phyloP scores from a whole-genome alignment of 2,888 invertebrate species.

The Cryptus viduatorius region DNA sequence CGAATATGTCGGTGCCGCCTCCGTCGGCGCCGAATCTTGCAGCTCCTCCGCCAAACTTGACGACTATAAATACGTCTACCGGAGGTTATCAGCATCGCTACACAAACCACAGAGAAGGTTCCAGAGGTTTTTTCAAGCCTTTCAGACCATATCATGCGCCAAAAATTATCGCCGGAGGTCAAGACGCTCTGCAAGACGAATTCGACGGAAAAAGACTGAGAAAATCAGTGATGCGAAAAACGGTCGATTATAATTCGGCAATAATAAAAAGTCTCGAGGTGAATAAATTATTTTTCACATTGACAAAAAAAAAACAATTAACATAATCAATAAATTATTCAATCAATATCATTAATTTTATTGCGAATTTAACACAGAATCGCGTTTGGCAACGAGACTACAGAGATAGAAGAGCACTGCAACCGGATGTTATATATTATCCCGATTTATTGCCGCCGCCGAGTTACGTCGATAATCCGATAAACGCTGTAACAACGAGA shows the following conservation, averaged over 20 bases:
- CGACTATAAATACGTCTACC: constrained; percentile 81
- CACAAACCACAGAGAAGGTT: constrained; percentile 81
- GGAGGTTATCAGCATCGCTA: constrained; percentile 80
- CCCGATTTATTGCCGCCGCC: constrained; percentile 97
- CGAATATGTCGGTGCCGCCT: constrained; percentile 85
- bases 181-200: constrained; percentile 89
- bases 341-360: neutral
- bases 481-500: constrained; percentile 97
- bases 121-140: constrained; percentile 85
- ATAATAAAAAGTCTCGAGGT: constrained; percentile 97
- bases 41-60: constrained; percentile 83
- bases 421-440: constrained; percentile 98
- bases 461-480: constrained; percentile 97
- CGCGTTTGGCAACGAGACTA: constrained; percentile 98
- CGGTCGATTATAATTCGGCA: constrained; percentile 98
- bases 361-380: constrained; percentile 86
- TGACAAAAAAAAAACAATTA: neutral
- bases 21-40: constrained; percentile 82
- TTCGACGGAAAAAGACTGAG: constrained; percentile 98
- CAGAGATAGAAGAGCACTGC: constrained; percentile 94
- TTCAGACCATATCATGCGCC: constrained; percentile 85
- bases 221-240: constrained; percentile 98
- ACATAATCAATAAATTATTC: neutral
- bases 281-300: constrained; percentile 72
- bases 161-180: constrained; percentile 82